These are phyloP conservation scores for Calonectris borealis DNA, from an alignment of 2,113 vertebrate species.

Conservation along the genomic window DNA sequence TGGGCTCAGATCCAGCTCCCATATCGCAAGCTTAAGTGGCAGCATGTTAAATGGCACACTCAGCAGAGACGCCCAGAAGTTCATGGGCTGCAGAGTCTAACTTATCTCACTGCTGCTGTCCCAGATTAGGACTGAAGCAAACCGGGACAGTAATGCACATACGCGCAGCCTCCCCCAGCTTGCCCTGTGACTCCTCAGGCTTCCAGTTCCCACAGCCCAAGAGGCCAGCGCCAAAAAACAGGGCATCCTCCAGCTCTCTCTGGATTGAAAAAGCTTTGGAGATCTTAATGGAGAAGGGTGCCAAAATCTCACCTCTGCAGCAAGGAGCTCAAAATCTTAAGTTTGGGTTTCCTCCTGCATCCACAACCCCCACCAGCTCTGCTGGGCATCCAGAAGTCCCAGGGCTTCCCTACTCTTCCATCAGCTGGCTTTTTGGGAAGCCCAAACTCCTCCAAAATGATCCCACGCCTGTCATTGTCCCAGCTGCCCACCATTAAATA, in stretches of 20 bases:
- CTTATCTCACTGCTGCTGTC: background rate
- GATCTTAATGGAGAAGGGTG: background rate
- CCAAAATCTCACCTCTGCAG: background rate
- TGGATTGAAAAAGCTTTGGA: background rate
- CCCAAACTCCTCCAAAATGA: background rate
- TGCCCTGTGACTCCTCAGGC: background rate
- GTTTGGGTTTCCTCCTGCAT: background rate
- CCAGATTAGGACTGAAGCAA: background rate
- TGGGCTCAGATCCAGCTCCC: constrained; percentile 23
- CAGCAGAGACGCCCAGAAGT: background rate
- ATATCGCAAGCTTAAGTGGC: background rate
- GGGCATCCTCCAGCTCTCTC: background rate
- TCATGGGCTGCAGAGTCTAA: background rate
- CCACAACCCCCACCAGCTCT: background rate
- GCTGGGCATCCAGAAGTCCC: background rate
- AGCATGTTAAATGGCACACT: background rate
- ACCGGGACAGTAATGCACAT: background rate
- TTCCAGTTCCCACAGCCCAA: background rate
- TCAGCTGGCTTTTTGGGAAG: background rate
- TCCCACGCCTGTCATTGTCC: background rate
- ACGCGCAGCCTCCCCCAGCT: background rate
- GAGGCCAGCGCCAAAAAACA: rapidly evolving
- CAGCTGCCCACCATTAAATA: background rate
- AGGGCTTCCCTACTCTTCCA: background rate
- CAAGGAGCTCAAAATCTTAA: background rate